Evolutionary conservation across 2,888 invertebrate species (phyloP), one percentile per base, ranked within the genome.

Genomic region (Salticus scenicus): DNA sequence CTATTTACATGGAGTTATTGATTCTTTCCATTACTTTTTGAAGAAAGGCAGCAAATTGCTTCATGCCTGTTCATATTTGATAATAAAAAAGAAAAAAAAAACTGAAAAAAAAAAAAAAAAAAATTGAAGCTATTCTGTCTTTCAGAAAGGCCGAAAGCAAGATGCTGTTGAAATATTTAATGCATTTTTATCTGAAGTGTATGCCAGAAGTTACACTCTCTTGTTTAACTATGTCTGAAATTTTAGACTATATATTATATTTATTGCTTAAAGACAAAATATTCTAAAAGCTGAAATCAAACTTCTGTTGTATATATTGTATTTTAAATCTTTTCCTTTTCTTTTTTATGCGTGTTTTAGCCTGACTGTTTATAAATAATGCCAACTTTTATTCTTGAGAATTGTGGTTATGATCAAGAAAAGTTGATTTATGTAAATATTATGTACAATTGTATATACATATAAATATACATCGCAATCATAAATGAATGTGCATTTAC

Each of bases 131-230:
- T 69, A 64, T 70, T 20, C n/a, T 42, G 80, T 86, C 86, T 86
- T 86, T 86, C 86, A 86, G 86, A 74, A 71, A 75, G 85, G 84
- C 85, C 70, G 74, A 79, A 66, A 79, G 66, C 79, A 79, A 85
- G 74, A 80, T 78, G 78, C 86, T 86, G 86, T 80, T 80, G 67
- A 47, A 71, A 66, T 72, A 47, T 83, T 51, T 51, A 57, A 77
- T 75, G 78, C 85, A 85, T 85, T 85, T 85, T 79, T 85, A 85
- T 85, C 85, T 78, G 41, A 79, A 74, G 79, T 85, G 85, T 85
- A 79, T 85, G 85, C 85, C 85, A 85, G 78, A 79, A 70, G 63
- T 85, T 77, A 51, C 42, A 79, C 73, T 42, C 74, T 77, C 77
- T 77, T 84, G 77, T 77, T 84, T 84, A 69, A 73, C 77, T 69